Evolutionary conservation across 2,797 vertebrate genomes (phyloP).

Genomic region (Tolypeutes matacus): DNA sequence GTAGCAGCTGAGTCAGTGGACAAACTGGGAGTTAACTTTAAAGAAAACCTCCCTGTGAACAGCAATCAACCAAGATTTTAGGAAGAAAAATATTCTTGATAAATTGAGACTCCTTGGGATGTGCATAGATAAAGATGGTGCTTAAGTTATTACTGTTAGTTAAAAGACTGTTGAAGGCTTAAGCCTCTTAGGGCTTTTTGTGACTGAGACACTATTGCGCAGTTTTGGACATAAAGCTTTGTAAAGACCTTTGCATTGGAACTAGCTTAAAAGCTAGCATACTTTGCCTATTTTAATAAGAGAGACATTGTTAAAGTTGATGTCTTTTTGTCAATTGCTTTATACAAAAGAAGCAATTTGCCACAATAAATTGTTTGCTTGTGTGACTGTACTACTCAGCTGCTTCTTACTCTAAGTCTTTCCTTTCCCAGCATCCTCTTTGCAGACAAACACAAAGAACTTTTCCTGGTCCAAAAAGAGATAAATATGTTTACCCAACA

Average conservation of each 20-base stretch:
- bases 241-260: not conserved
- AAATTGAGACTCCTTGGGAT: constrained; percentile 58
- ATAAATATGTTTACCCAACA: constrained; percentile 2
- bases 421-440: not conserved
- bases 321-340: not conserved
- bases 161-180: not conserved
- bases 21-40: constrained; percentile 61
- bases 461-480: not conserved
- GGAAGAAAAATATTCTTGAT: constrained; percentile 56
- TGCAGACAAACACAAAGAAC: not conserved
- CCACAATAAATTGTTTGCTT: not conserved
- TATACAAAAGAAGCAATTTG: not conserved
- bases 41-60: not conserved
- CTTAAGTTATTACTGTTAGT: not conserved
- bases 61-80: constrained; percentile 31
- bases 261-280: not conserved
- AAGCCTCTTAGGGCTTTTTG: constrained; percentile 6
- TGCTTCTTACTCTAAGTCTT: not conserved
- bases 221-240: not conserved
- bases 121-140: not conserved
- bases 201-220: not conserved
- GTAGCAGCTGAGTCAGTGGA: constrained; percentile 20
- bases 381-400: not conserved
- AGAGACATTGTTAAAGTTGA: not conserved
- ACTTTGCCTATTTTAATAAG: not conserved